Evolutionary conservation across 2,113 vertebrate genomes (phyloP).

Genomic region (Nerophis lumbriciformis): DNA sequence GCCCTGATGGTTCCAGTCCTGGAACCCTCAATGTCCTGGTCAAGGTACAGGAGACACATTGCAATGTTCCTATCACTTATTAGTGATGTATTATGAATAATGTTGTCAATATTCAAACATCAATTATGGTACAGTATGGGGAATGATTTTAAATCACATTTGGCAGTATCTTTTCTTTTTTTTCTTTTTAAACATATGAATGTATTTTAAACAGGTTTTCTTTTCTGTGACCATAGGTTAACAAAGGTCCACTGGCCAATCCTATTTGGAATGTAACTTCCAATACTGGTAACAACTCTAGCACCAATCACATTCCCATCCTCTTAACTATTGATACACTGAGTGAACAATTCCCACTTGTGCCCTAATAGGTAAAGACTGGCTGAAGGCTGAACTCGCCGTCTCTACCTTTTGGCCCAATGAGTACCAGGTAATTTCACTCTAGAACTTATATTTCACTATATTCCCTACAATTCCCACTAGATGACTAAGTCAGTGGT

Average conservation of each 20-base stretch:
- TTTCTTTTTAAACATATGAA: not conserved
- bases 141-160: no score
- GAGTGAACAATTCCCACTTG: not conserved
- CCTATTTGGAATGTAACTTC: slow-evolving; percentile 96
- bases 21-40: slow-evolving; percentile 91
- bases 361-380: slow-evolving; percentile 76
- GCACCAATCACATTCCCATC: not conserved
- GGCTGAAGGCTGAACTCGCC: slow-evolving; percentile 89
- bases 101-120: no score
- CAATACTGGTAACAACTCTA: slow-evolving; percentile 79
- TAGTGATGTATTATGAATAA: no score
- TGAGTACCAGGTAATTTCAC: slow-evolving; percentile 88
- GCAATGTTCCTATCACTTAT: not conserved
- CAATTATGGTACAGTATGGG: no score
- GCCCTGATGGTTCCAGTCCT: slow-evolving; percentile 81
- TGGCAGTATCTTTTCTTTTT: not conserved
- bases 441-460: not conserved
- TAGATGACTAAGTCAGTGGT: no score
- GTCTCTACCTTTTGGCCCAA: slow-evolving; percentile 99
- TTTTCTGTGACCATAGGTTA: slow-evolving; percentile 68
- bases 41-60: slow-evolving; percentile 52
- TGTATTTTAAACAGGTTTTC: not conserved
- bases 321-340: not conserved
- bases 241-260: slow-evolving; percentile 92
- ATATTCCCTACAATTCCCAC: no score